phyloP scores from a whole-genome alignment of 2,888 invertebrate species.

The Macrosoma leucophasiata region DNA sequence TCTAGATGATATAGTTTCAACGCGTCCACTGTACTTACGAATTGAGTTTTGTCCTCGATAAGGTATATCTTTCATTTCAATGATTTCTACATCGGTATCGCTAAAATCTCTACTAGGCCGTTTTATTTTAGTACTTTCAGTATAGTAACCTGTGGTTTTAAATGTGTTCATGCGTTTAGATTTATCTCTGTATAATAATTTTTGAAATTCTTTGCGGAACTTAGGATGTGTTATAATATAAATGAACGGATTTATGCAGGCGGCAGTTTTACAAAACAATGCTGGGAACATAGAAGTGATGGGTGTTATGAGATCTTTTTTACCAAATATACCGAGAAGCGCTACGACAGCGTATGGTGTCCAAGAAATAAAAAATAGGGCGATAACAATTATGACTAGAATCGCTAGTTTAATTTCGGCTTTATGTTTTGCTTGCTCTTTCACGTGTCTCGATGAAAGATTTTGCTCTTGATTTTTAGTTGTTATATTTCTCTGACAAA shows the following conservation, averaged over 20 bases:
- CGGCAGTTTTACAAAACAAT: constrained; percentile 86
- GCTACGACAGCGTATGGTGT: constrained; percentile 87
- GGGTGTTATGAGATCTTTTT: constrained; percentile 79
- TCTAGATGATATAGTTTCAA: constrained; percentile 52
- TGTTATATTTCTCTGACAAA: constrained; percentile 61
- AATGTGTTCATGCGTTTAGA: constrained; percentile 54
- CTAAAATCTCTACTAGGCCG: constrained; percentile 60
- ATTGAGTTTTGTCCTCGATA: constrained; percentile 36
- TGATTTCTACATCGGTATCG: constrained; percentile 70
- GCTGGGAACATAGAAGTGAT: constrained; percentile 85
- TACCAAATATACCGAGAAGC: constrained; percentile 81
- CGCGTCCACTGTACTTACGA: constrained; percentile 27
- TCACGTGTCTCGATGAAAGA: constrained; percentile 73
- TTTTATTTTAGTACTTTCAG: constrained; percentile 44
- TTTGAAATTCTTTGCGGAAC: constrained; percentile 78
- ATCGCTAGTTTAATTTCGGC: constrained; percentile 83
- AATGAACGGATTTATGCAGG: constrained; percentile 87
- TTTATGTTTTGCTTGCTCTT: constrained; percentile 78
- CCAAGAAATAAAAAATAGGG: constrained; percentile 87
- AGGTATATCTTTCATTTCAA: constrained; percentile 70
- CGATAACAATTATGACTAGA: constrained; percentile 81
- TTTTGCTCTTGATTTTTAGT: constrained; percentile 63
- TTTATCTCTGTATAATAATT: constrained; percentile 56
- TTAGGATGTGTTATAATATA: constrained; percentile 88
- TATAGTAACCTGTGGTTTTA: constrained; percentile 49